phyloP scores from a whole-genome alignment of 2,888 invertebrate genomes.

The Heliothis peltigera region DNA sequence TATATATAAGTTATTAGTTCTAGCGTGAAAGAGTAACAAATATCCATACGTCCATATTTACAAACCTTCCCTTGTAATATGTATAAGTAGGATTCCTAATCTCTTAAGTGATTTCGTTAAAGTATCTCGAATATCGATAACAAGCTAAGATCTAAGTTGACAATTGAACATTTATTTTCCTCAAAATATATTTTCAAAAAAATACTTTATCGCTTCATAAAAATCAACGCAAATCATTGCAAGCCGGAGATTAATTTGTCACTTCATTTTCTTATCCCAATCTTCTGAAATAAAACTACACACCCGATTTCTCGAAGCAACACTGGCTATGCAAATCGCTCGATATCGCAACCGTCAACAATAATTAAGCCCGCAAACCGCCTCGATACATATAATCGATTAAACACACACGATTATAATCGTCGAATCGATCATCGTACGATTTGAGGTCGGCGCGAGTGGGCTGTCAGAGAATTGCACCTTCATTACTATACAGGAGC shows the following conservation, averaged over 20 bases:
- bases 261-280: constrained; percentile 33
- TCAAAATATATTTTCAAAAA: background rate
- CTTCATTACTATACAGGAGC: constrained; percentile 85
- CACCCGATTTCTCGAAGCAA: constrained; percentile 15
- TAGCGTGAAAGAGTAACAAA: no score
- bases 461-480: constrained; percentile 77
- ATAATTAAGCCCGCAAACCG: constrained; percentile 72
- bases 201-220: constrained; percentile 1
- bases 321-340: constrained; percentile 59
- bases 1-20: no score
- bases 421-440: constrained; percentile 78
- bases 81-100: no score
- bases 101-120: no score
- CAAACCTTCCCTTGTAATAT: no score
- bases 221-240: constrained; percentile 8
- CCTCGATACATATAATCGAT: constrained; percentile 73
- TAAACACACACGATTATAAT: constrained; percentile 75
- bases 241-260: constrained; percentile 36
- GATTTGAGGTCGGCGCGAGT: constrained; percentile 73
- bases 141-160: no score
- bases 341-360: constrained; percentile 65
- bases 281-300: constrained; percentile 28
- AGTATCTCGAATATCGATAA: no score
- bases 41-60: no score
- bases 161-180: background rate